Evolutionary conservation across 2,113 vertebrate genomes (phyloP), one percentile per base, ranked within the genome.

Genomic region (Apeltes quadracus): DNA sequence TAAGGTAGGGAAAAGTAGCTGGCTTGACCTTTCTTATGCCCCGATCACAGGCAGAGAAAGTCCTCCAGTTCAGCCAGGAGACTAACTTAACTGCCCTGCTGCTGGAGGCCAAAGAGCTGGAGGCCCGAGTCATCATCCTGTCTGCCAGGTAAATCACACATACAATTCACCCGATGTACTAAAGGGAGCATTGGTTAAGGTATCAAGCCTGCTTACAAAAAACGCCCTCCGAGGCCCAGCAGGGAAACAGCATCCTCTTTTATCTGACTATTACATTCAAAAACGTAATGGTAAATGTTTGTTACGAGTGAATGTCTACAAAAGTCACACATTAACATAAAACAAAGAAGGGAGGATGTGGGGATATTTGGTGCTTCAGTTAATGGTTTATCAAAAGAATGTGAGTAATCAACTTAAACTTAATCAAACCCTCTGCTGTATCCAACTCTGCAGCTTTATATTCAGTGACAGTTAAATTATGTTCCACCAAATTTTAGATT

Each of bases 11-110:
- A 86, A 81, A 90, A 78, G 77, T 84, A 68, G 87, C 88, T 88
- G 89, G 80, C 84, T 83, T n/a, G 88, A 91, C 95, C 95, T 89
- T 92, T 91, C 94, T 85, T 75, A 67, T 94, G 85, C 89, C 91
- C 94, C 72, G 76, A 97, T 94, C 94, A 84, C 96, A 99, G 98
- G 97, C 98, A 70, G 98, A 99, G 94, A 99, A 99, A 95, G 96
- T 98, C 89, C 96, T 99, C 91, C 98, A 99, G 92, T 99, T 99
- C 88, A 98, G 96, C 89, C 97, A 97, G 78, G 97, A 97, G 89
- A 99, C 97, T 94, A 99, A 99, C 1, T 94, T 99, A 94, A 98
- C 98, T 0, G 95, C 97, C 1, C 92, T 99, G 92, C 95, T 99
- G 88, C 93, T 97, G 91, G 98, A 99, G 90, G 98, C 97, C 0